Percentiles rank a stretch among this genome's conserved stretches.
phyloP scores from a whole-genome alignment of 2,888 invertebrate species.

The Galerucella calmariensis region DNA sequence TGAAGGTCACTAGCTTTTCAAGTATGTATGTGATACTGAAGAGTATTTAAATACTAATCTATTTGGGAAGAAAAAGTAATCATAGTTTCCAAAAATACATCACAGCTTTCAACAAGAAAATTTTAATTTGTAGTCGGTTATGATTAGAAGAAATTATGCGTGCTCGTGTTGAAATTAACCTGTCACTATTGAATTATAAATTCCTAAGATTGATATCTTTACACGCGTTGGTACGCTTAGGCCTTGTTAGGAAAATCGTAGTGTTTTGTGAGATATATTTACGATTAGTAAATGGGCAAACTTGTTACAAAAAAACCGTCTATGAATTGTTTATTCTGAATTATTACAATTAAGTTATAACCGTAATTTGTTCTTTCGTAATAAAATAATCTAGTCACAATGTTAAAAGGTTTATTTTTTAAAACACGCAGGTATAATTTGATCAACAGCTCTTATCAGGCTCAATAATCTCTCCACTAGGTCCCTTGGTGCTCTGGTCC shows the following conservation, averaged over 20 bases:
- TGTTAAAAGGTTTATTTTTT: too few species aligned
- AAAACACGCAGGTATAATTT: too few species aligned
- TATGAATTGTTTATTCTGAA: too few species aligned
- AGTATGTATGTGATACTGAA: too few species aligned
- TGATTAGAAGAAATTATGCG: background rate
- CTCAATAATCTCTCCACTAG: too few species aligned
- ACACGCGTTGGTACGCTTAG: background rate
- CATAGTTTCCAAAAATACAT: background rate
- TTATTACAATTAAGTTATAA: too few species aligned
- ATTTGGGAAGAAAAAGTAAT: background rate
- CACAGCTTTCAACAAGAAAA: background rate
- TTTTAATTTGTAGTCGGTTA: background rate
- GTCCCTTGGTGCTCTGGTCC: too few species aligned
- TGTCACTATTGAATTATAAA: background rate
- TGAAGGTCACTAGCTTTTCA: too few species aligned
- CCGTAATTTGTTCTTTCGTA: too few species aligned
- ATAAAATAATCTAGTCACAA: too few species aligned
- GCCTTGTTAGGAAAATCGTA: conserved; percentile 1
- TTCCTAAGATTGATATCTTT: conserved; percentile 9
- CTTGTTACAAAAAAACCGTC: background rate
- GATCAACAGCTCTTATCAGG: too few species aligned
- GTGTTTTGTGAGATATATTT: background rate
- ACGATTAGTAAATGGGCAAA: background rate
- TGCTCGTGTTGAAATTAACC: background rate
- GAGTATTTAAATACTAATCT: too few species aligned